Conservation (phyloP, 2,797 vertebrate species). For the Leptoclinus maculatus region DNA sequence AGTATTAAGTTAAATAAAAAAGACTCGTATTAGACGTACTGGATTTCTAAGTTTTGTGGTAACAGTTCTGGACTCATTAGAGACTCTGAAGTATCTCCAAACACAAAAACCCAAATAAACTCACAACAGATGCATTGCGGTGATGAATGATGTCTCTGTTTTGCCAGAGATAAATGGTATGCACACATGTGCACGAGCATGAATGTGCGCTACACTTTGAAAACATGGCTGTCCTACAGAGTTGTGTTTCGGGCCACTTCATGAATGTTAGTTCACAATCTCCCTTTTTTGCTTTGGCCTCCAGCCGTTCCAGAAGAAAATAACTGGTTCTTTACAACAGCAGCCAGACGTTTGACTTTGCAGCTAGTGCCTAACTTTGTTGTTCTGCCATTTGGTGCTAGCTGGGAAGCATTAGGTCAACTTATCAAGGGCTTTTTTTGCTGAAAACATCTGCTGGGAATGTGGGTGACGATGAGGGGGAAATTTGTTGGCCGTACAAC, state of each 20-base stretch:
- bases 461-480: not conserved
- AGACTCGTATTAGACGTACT: not conserved
- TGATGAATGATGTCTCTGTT: conserved; percentile 51
- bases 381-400: not conserved
- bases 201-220: not conserved
- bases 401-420: not conserved
- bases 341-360: not conserved
- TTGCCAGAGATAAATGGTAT: conserved; percentile 23
- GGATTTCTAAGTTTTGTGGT: conserved; percentile 4
- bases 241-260: not conserved
- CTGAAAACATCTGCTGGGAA: conserved; percentile 7
- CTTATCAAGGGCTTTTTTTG: not conserved
- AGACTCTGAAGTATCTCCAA: conserved; percentile 43
- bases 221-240: not conserved
- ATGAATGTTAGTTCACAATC: conserved; percentile 4
- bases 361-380: not conserved
- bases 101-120: conserved; percentile 65
- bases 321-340: not conserved
- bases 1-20: conserved; percentile 2
- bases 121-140: conserved; percentile 62
- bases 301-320: not conserved
- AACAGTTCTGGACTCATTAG: not conserved
- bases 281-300: not conserved
- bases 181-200: too few species aligned
- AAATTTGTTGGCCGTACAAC: conserved; percentile 3